Evolutionary conservation across 2,888 invertebrate genomes (phyloP).

Genomic region (Acanthosepion esculentum): DNA sequence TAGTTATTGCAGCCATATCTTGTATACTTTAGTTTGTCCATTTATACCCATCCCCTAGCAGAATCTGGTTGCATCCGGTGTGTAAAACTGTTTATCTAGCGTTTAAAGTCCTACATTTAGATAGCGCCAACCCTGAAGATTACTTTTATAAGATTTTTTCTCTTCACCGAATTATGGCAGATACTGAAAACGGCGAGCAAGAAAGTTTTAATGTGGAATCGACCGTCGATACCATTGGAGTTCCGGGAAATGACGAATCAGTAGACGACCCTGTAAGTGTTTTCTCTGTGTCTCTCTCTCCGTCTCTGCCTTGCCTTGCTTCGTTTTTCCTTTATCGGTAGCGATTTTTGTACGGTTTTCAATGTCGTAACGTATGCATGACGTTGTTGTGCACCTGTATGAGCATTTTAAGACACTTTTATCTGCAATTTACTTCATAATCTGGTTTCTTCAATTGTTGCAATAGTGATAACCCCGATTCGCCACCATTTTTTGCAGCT

Average conservation of each 20-base stretch:
- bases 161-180: conserved; percentile 43
- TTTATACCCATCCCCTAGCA: conserved; percentile 16
- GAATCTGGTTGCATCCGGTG: conserved; percentile 33
- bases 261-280: conserved; percentile 48
- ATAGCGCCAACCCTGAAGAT: conserved; percentile 25
- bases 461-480: not conserved
- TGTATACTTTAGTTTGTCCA: conserved; percentile 12
- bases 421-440: not conserved
- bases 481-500: conserved; percentile 33
- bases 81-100: not conserved
- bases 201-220: conserved; percentile 37
- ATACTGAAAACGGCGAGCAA: conserved; percentile 48
- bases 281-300: conserved; percentile 33
- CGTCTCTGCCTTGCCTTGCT: not conserved
- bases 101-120: conserved; percentile 24
- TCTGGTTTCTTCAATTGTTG: not conserved
- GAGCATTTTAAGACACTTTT: not conserved
- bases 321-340: not conserved
- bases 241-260: conserved; percentile 39
- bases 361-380: not conserved
- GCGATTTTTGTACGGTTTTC: not conserved
- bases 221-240: conserved; percentile 41
- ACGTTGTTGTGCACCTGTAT: not conserved
- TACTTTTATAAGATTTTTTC: conserved; percentile 15
- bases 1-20: conserved; percentile 33